These are phyloP conservation scores for Phoxinus dragarum DNA, from an alignment of 2,797 vertebrate genomes.

Conservation along the genomic window DNA sequence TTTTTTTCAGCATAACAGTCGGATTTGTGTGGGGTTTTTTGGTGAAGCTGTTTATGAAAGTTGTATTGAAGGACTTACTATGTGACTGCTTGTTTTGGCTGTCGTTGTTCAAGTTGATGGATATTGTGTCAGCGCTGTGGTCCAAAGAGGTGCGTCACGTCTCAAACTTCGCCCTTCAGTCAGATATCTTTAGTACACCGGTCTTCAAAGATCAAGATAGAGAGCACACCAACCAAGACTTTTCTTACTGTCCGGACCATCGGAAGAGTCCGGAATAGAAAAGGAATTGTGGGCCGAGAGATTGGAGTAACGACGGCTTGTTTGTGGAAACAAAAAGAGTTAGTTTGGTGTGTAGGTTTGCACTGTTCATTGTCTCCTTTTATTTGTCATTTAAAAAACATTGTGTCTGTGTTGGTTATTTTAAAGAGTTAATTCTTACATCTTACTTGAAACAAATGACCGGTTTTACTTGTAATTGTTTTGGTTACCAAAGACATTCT, in stretches of 20 bases:
- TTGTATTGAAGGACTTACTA: conserved; percentile 70
- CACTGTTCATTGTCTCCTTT: conserved; percentile 74
- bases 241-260: conserved; percentile 1
- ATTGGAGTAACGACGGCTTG: conserved; percentile 31
- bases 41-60: conserved; percentile 59
- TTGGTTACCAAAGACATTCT: conserved; percentile 89
- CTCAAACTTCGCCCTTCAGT: conserved; percentile 19
- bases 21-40: conserved; percentile 52
- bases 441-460: conserved; percentile 75
- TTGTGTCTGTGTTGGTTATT: conserved; percentile 61
- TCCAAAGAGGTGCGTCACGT: conserved; percentile 4
- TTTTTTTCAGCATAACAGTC: conserved; percentile 50
- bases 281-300: conserved; percentile 4
- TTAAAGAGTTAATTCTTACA: conserved; percentile 70
- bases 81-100: conserved; percentile 67
- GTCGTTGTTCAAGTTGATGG: conserved; percentile 60
- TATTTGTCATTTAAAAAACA: conserved; percentile 62
- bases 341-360: conserved; percentile 75
- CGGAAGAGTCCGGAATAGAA: conserved; percentile 1
- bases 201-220: background rate
- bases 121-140: background rate
- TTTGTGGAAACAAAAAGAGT: conserved; percentile 61
- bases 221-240: background rate
- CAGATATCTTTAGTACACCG: background rate
- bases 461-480: conserved; percentile 74